phyloP scores from a whole-genome alignment of 2,797 vertebrate species.

The Poeciliopsis gracilis region DNA sequence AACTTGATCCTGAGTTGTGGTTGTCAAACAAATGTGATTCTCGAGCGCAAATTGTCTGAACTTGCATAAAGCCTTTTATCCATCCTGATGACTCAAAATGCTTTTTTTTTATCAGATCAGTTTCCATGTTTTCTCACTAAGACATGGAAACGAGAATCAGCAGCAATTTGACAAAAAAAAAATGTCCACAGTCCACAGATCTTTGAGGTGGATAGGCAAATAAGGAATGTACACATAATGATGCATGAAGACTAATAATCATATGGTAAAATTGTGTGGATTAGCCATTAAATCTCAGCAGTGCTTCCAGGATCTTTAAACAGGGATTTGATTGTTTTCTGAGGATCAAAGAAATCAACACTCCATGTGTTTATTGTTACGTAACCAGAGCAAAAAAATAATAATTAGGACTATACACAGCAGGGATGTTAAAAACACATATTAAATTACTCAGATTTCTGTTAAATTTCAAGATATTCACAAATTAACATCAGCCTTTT shows the following conservation, averaged over 20 bases:
- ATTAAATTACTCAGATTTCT: not conserved
- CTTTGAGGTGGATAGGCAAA: conserved; percentile 9
- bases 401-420: conserved; percentile 24
- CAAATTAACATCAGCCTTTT: conserved; percentile 7
- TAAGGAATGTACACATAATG: conserved; percentile 19
- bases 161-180: not conserved
- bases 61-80: not conserved
- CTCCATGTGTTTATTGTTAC: conserved; percentile 6
- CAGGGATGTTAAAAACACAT: not conserved
- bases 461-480: not conserved
- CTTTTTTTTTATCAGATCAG: not conserved
- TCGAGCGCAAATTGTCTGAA: not conserved
- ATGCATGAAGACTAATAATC: conserved; percentile 30
- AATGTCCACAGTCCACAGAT: not conserved
- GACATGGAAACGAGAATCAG: not conserved
- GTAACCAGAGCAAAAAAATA: conserved; percentile 7
- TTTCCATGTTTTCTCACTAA: not conserved
- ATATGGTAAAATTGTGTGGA: conserved; percentile 41
- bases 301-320: conserved; percentile 28
- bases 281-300: conserved; percentile 22
- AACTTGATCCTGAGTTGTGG: not conserved
- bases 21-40: not conserved
- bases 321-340: conserved; percentile 38
- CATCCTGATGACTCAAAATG: not conserved
- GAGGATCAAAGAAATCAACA: conserved; percentile 23